Evolutionary conservation across 2,113 vertebrate genomes (phyloP), one percentile per base, ranked within the genome.

Genomic region (Otis tarda): DNA sequence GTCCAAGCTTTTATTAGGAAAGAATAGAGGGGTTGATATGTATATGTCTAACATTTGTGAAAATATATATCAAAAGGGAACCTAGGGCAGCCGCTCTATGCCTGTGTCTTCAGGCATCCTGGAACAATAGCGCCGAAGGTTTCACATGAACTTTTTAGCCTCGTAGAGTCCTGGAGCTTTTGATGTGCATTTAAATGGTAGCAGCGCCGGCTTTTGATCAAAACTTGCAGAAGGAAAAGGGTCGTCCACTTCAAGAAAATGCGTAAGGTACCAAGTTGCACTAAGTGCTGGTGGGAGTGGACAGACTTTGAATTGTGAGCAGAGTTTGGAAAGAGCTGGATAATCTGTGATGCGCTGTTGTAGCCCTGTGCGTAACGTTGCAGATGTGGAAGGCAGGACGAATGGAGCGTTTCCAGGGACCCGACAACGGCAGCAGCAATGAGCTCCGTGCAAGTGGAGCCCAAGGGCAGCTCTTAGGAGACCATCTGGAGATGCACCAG

Each of bases 321-420:
- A 79, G 65, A 82, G 64, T 61, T 76, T 89, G 61, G 55, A 56
- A 71, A 57, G 47, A 67, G 69, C 22, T 45, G 77, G 79, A 45
- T 57, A 28, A 49, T 31, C 64, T 37, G 9, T 10, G 9, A 8
- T 10, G 45, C 31, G 4, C 25, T n/a, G n/a, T 10, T 65, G 59
- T n/a, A 83, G 50, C 43, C 10, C 0, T 19, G 63, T 52, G 30
- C 4, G 12, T 49, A 55, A 53, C 6, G 0, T 2, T 14, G 56
- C 7, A 19, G 59, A 14, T 17, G 52, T 14, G 41, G 50, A 55
- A 67, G 41, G 63, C 37, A 47, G 75, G 47, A 6, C 28, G 73
- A 76, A 53, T 7, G 17, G n/a, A 37, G 33, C 2, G 2, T n/a
- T 82, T 33, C 61, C 43, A 45, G 50, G 43, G 56, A 16, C 2